These are phyloP conservation scores for Cremastinae sp. DNA, from an alignment of 2,888 invertebrate species.

Conservation along the genomic window DNA sequence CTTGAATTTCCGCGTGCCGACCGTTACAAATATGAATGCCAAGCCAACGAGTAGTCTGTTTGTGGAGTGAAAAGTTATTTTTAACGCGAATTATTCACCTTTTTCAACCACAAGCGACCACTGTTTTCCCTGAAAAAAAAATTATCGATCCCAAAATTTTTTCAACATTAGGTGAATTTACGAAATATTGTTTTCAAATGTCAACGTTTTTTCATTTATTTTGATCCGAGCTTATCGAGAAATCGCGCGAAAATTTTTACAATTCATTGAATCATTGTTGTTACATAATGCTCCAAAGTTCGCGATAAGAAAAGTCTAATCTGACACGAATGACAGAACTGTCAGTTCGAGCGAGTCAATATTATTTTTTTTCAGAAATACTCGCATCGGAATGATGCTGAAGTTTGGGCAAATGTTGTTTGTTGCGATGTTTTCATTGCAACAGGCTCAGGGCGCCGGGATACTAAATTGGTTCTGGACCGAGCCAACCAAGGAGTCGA, in stretches of 20 bases:
- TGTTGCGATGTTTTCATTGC: conserved; percentile 33
- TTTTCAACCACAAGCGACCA: not conserved
- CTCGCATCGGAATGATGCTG: not conserved
- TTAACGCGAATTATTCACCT: conserved; percentile 24
- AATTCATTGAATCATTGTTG: conserved; percentile 45
- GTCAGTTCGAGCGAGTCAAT: not conserved
- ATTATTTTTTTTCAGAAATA: conserved; percentile 16
- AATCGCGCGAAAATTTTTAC: conserved; percentile 43
- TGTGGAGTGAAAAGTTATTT: conserved; percentile 53
- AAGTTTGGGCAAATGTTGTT: conserved; percentile 26
- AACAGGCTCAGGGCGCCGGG: conserved; percentile 62
- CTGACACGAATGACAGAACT: not conserved
- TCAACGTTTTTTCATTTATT: conserved; percentile 8
- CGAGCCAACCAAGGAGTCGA: conserved; percentile 62
- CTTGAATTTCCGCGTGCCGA: conserved; percentile 43
- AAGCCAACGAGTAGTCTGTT: conserved; percentile 26
- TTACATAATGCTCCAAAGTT: conserved; percentile 47
- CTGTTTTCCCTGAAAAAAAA: not conserved
- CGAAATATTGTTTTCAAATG: not conserved
- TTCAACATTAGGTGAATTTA: not conserved
- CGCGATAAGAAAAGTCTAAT: conserved; percentile 1
- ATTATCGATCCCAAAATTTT: not conserved
- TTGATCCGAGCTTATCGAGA: conserved; percentile 7
- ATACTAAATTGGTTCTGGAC: conserved; percentile 77
- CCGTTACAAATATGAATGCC: conserved; percentile 60